Base-by-base conservation (phyloP, 2,888 invertebrate species). In the Papilio elwesi region DNA sequence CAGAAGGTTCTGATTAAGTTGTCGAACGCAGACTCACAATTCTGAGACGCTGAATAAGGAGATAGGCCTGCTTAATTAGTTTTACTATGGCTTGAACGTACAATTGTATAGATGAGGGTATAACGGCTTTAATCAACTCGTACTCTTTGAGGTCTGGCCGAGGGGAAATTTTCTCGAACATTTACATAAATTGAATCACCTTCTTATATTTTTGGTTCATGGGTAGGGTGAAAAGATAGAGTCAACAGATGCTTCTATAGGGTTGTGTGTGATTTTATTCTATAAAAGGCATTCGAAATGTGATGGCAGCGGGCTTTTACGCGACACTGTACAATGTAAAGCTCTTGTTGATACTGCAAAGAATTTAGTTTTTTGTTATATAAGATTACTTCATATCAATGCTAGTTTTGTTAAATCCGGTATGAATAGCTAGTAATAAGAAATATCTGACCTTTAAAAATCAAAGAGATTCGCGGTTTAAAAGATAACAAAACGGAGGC, bases 31-130 rank as follows among this genome's bases (percentile, higher is more conserved):
- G 38, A 5, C 59, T 8, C 8, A 6, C 26, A 49, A 49, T 11
- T 57, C n/a, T 38, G 38, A 36, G 59, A 59, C n/a, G 59, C n/a
- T 59, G 59, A 13, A 7, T 57, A 9, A 43, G 43, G 2, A 13
- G 57, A 57, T 57, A 57, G 36, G 55, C 55, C 53, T 16, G n/a
- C 38, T 59, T 59, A 59, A 59, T 59, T 59, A 59, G 59, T 59
- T 59, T 59, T 59, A 38, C 59, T 59, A 59, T 38, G 59, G 59
- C 59, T 59, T 59, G 36, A 12, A 43, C 43, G 36, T 57, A 57
- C 26, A 36, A 57, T 57, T 57, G 36, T 57, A 13, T 36, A 11
- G 12, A 16, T 55, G 16, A 15, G 15, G 52, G 53, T 55, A 16
- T 55, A 26, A 26, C 26, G 16, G 38, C 9, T 12, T 49, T 49